Evolutionary conservation across 2,113 vertebrate genomes (phyloP).

Genomic region (Zosterops japonicus): DNA sequence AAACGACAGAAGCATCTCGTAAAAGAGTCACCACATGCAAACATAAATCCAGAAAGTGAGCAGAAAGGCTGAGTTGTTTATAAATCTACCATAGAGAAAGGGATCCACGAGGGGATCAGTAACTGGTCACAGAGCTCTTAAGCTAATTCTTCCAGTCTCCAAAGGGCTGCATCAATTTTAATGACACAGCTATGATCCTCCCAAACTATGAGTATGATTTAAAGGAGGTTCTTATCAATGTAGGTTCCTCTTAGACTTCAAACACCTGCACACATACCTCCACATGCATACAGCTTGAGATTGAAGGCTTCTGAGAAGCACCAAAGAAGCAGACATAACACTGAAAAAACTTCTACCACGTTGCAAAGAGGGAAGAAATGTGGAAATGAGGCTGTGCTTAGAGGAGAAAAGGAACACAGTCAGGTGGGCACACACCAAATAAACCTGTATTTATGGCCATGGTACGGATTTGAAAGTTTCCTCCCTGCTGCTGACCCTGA

Average conservation of each 20-base stretch:
- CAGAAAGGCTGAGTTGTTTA: conserved; percentile 31
- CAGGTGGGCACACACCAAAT: fast-evolving
- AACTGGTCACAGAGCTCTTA: conserved; percentile 17
- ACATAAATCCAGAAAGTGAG: background rate
- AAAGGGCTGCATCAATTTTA: conserved; percentile 22
- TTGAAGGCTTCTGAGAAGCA: background rate
- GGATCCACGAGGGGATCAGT: conserved; percentile 2
- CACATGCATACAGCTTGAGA: background rate
- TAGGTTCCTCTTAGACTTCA: background rate
- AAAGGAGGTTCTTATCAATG: conserved; percentile 16
- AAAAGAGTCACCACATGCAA: conserved; percentile 31
- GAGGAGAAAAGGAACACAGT: background rate
- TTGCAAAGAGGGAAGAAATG: background rate
- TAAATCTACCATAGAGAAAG: conserved; percentile 39
- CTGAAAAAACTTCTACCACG: background rate
- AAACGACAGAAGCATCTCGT: conserved; percentile 18
- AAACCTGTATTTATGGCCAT: background rate
- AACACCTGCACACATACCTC: background rate
- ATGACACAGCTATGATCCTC: background rate
- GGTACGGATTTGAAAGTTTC: background rate
- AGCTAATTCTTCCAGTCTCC: conserved; percentile 16
- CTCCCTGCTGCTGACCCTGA: background rate
- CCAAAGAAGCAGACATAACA: background rate
- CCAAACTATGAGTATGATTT: background rate
- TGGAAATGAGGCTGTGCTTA: background rate